Evolutionary conservation across 2,888 invertebrate species (phyloP).

Genomic region (Muscina levida): DNA sequence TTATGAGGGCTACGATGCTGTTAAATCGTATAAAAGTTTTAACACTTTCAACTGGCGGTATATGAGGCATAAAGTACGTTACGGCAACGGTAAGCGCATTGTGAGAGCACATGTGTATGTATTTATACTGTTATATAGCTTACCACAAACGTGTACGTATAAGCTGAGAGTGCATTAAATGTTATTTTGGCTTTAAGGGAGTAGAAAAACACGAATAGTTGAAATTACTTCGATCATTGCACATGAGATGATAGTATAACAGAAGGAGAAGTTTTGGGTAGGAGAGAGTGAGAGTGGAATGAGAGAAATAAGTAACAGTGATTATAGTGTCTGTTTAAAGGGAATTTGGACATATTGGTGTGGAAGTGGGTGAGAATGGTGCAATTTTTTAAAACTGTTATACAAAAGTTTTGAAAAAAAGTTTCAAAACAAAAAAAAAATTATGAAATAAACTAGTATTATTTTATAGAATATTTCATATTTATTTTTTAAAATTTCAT

Average conservation of each 20-base stretch:
- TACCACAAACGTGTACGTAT: background rate
- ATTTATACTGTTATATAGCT: too few relatives aligned
- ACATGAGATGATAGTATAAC: conserved; percentile 27
- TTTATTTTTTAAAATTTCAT: too few relatives aligned
- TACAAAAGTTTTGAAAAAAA: too few relatives aligned
- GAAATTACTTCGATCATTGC: conserved; percentile 38
- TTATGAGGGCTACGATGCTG: conserved; percentile 23
- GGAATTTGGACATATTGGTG: too few relatives aligned
- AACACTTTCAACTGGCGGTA: background rate
- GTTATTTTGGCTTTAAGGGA: background rate
- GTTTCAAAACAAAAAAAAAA: too few relatives aligned
- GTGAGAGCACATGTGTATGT: too few relatives aligned
- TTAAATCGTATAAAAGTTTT: conserved; percentile 33
- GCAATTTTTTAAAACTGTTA: background rate
- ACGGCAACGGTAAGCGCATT: background rate
- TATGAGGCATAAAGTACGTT: background rate
- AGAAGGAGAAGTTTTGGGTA: background rate
- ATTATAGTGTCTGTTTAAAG: too few relatives aligned
- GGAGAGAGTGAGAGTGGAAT: too few relatives aligned
- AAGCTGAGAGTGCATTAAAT: conserved; percentile 26
- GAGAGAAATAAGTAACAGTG: background rate
- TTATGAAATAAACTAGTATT: too few relatives aligned
- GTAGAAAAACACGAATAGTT: conserved; percentile 1
- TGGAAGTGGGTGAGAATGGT: too few relatives aligned
- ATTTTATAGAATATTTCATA: too few relatives aligned